Evolutionary conservation across 2,113 vertebrate genomes (phyloP).

Genomic region (Saimiri boliviensis): DNA sequence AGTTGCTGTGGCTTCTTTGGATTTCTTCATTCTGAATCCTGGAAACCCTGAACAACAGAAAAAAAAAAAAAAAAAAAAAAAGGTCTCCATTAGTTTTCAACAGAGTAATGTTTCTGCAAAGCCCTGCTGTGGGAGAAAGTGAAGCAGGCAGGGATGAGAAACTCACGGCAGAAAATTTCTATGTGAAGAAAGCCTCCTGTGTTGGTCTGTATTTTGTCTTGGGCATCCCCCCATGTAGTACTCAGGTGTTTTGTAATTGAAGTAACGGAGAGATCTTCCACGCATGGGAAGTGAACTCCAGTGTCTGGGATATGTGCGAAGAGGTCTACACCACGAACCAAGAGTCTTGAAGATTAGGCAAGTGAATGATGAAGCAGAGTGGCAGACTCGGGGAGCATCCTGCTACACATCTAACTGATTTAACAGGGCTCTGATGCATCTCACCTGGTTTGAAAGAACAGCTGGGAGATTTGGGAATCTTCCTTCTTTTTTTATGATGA

Average conservation of each 20-base stretch:
- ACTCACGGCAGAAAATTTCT: background rate
- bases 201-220: background rate
- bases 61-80: background rate
- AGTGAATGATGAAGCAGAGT: background rate
- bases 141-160: background rate
- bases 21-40: constrained; percentile 7
- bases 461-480: background rate
- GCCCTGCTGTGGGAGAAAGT: constrained; percentile 8
- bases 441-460: constrained; percentile 4
- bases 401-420: background rate
- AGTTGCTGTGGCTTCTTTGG: background rate
- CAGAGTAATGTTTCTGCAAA: background rate
- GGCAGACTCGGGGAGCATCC: constrained; percentile 28
- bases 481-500: constrained; percentile 28
- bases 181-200: background rate
- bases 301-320: background rate
- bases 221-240: background rate
- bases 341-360: background rate
- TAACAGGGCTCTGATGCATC: background rate
- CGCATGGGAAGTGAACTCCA: background rate
- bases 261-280: background rate
- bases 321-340: constrained; percentile 21
- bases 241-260: background rate
- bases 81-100: background rate
- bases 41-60: background rate